These are phyloP conservation scores for Leptopilina syphax DNA, from an alignment of 2,888 invertebrate genomes.

Conservation along the genomic window DNA sequence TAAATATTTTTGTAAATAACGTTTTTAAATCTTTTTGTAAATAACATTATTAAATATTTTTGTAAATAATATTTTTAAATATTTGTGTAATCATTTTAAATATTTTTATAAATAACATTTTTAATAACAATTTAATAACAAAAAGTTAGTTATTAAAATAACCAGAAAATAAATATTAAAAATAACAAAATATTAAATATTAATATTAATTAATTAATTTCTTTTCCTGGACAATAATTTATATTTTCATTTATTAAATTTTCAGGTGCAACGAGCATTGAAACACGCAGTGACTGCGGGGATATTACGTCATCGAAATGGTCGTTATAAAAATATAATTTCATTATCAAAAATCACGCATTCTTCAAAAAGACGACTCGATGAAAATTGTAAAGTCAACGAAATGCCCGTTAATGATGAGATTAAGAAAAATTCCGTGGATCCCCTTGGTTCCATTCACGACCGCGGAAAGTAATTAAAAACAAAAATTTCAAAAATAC, in stretches of 20 bases:
- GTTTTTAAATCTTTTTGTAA: too few species aligned
- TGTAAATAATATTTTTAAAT: too few species aligned
- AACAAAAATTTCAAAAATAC: background rate
- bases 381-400: slow-evolving; percentile 42
- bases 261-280: slow-evolving; percentile 66
- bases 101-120: too few species aligned
- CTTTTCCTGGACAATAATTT: too few species aligned
- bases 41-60: too few species aligned
- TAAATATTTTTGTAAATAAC: too few species aligned
- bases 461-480: slow-evolving; percentile 29
- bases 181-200: too few species aligned
- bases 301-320: slow-evolving; percentile 62
- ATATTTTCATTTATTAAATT: background rate
- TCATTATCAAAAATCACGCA: slow-evolving; percentile 59
- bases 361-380: slow-evolving; percentile 38
- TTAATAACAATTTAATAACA: too few species aligned
- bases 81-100: too few species aligned
- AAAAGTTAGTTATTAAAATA: too few species aligned
- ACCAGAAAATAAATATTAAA: too few species aligned
- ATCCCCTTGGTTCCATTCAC: background rate
- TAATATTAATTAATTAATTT: too few species aligned
- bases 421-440: slow-evolving; percentile 14
- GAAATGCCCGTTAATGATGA: slow-evolving; percentile 35
- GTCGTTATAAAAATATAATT: slow-evolving; percentile 66
- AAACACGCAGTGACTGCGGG: slow-evolving; percentile 68